Conservation (phyloP, 2,797 vertebrate species). For the Acanthurus leucopareius region DNA sequence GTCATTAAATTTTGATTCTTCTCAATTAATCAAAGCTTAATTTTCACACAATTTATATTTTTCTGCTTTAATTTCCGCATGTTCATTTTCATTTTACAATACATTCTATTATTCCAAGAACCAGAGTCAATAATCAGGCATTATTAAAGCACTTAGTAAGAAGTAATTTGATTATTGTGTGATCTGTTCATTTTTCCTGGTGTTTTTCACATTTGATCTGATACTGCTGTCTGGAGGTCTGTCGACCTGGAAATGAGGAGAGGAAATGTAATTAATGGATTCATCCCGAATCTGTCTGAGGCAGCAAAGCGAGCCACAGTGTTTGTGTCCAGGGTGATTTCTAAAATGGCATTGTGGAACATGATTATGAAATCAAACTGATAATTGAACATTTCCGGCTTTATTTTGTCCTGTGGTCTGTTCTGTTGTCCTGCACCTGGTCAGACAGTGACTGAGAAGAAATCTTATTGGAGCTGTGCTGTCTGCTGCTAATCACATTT, state of each 20-base stretch:
- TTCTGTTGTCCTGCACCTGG: constrained; percentile 57
- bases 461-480: constrained; percentile 68
- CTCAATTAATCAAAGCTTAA: background rate
- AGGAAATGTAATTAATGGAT: constrained; percentile 69
- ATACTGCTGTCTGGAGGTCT: constrained; percentile 45
- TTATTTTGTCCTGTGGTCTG: constrained; percentile 45
- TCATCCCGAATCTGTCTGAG: constrained; percentile 40
- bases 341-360: constrained; percentile 41
- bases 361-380: constrained; percentile 50
- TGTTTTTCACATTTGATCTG: constrained; percentile 49
- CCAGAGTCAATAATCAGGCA: constrained; percentile 27
- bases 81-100: background rate
- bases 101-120: background rate
- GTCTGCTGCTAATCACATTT: constrained; percentile 76
- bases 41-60: background rate
- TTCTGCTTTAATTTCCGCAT: background rate
- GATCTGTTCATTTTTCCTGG: constrained; percentile 26
- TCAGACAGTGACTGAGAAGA: constrained; percentile 57
- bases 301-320: constrained; percentile 26
- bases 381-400: constrained; percentile 62
- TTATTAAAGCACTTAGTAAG: constrained; percentile 26
- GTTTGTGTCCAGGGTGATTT: constrained; percentile 45
- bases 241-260: constrained; percentile 60
- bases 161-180: constrained; percentile 33
- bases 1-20: background rate